phyloP scores from a whole-genome alignment of 2,797 vertebrate genomes.

The Anabacerthia variegaticeps region DNA sequence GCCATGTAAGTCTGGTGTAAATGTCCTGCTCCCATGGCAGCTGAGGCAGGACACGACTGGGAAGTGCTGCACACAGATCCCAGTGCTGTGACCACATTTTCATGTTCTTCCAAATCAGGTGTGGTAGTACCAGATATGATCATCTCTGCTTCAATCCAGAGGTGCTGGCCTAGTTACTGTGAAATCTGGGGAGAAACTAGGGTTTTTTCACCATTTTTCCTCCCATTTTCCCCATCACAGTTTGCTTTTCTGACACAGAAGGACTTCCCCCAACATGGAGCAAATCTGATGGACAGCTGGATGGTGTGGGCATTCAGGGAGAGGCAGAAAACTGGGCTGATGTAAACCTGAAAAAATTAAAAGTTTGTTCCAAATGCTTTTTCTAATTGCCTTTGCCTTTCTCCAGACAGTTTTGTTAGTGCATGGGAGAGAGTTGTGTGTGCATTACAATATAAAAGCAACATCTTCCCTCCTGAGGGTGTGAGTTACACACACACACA shows the following conservation, averaged over 20 bases:
- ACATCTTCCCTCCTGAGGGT: neutral
- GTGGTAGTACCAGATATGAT: neutral
- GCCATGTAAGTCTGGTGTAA: rapidly evolving
- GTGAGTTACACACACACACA: neutral
- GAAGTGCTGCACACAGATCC: rapidly evolving
- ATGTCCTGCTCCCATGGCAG: neutral
- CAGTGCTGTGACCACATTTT: neutral
- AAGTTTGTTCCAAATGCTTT: neutral
- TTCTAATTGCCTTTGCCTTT: neutral
- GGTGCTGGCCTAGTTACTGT: neutral
- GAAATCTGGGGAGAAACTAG: neutral
- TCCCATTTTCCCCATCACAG: neutral
- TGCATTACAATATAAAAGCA: neutral
- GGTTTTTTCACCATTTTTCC: neutral
- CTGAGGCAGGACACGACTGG: neutral
- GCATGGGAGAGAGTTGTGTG: neutral
- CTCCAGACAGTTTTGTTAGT: neutral
- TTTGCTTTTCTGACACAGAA: neutral
- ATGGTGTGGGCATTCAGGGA: neutral
- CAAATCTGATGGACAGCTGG: neutral
- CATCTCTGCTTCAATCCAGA: neutral
- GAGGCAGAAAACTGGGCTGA: neutral
- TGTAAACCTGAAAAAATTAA: neutral
- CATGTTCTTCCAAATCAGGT: neutral
- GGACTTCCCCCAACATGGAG: neutral